phyloP scores from a whole-genome alignment of 1,140 invertebrate species.

The Pteromalus puparum region DNA sequence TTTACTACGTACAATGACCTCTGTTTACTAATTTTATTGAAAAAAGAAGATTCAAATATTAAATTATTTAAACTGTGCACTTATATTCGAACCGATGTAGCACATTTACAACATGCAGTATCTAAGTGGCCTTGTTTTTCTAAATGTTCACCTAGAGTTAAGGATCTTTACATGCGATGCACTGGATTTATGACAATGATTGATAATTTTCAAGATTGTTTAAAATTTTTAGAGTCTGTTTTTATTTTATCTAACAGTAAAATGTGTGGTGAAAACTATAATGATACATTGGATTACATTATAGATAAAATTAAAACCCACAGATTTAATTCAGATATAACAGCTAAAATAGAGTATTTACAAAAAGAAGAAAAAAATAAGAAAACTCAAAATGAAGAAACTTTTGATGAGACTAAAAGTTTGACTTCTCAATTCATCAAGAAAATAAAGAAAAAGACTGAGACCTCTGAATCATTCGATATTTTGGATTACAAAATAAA shows the following conservation, averaged over 20 bases:
- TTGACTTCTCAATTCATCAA: too few relatives aligned
- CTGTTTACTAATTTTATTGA: conserved; percentile 19
- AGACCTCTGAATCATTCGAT: too few relatives aligned
- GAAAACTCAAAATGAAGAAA: background rate
- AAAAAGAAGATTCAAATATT: background rate
- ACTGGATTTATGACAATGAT: background rate
- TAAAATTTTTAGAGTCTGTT: background rate
- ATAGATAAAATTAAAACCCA: background rate
- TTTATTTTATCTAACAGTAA: background rate
- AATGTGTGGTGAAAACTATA: background rate
- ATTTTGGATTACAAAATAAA: too few relatives aligned
- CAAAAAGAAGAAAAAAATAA: background rate
- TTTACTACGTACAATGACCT: background rate
- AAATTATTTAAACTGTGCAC: background rate
- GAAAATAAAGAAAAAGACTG: too few relatives aligned
- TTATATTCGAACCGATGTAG: background rate
- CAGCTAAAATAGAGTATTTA: background rate
- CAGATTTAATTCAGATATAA: background rate
- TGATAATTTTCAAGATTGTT: background rate
- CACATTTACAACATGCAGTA: background rate
- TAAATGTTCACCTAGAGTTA: background rate
- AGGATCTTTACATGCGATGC: background rate
- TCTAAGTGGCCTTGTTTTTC: background rate
- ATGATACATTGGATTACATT: background rate
- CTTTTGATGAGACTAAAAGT: background rate